A percentile compares a stretch with the other conserved stretches of the same genome.
Conservation (phyloP, 2,797 vertebrate species). For the Morelia viridis region DNA sequence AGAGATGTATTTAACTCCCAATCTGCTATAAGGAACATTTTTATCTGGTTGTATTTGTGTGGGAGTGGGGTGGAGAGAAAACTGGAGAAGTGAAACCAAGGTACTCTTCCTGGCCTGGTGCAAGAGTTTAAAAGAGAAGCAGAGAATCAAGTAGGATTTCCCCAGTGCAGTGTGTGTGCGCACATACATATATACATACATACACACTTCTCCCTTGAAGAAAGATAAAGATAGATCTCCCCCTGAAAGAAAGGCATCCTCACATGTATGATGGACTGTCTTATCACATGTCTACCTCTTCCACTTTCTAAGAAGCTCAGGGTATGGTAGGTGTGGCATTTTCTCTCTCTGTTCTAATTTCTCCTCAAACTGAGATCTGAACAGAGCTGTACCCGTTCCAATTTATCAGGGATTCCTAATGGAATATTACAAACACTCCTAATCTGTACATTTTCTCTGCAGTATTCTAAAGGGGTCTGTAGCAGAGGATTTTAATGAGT, state of each 20-base stretch:
- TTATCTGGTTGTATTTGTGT: constrained; percentile 46
- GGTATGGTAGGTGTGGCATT: neutral
- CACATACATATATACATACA: too few relatives aligned
- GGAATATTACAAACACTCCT: neutral
- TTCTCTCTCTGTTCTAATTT: neutral
- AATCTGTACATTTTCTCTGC: neutral
- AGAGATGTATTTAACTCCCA: constrained; percentile 57
- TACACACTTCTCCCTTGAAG: too few relatives aligned
- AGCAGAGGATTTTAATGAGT: neutral
- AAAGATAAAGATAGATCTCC: too few relatives aligned
- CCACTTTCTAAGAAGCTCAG: neutral
- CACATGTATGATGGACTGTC: neutral
- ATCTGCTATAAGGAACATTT: constrained; percentile 54
- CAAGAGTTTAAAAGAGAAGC: neutral
- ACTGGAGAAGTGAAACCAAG: constrained; percentile 35
- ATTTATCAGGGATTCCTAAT: neutral
- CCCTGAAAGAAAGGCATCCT: neutral
- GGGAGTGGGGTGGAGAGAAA: constrained; percentile 41
- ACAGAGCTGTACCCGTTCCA: neutral
- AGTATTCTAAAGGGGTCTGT: neutral
- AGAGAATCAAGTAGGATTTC: constrained; percentile 19
- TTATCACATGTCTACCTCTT: neutral
- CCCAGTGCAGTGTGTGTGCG: constrained; percentile 13
- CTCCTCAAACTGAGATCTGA: neutral
- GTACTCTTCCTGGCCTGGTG: constrained; percentile 40